Percentiles rank a stretch among this genome's conserved stretches.
These are phyloP conservation scores for Macquaria ambigua DNA, from an alignment of 2,113 vertebrate species.

Conservation along the genomic window DNA sequence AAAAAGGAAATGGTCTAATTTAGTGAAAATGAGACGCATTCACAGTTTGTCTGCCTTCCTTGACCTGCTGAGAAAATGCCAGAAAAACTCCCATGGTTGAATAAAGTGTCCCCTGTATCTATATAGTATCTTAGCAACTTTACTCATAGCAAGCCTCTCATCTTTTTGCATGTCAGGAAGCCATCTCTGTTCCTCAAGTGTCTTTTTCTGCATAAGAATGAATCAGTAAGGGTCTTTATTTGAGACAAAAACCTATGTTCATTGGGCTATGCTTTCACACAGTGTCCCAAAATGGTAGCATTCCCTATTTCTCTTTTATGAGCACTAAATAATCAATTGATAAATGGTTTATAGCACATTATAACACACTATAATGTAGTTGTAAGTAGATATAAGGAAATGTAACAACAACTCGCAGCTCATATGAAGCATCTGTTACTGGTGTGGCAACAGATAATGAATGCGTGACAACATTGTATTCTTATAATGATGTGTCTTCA, in stretches of 20 bases:
- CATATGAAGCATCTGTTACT: not conserved
- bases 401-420: not conserved
- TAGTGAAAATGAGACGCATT: constrained; percentile 7
- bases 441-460: not conserved
- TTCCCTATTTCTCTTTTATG: not conserved
- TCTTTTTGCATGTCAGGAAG: not conserved
- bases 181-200: not conserved
- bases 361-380: not conserved
- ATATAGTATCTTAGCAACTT: not conserved
- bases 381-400: not conserved
- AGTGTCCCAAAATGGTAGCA: not conserved
- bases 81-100: not conserved
- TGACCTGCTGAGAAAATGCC: not conserved
- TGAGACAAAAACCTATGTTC: not conserved
- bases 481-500: not conserved
- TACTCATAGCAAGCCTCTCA: not conserved
- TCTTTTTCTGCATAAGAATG: not conserved
- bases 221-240: not conserved
- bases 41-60: not conserved
- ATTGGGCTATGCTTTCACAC: not conserved
- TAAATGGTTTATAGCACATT: not conserved
- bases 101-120: not conserved
- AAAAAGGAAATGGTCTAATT: constrained; percentile 31
- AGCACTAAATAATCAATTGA: not conserved
- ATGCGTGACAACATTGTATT: not conserved